Conservation (phyloP, 64 coral and sea anemone genomes). For the Trachythela sp. region DNA sequence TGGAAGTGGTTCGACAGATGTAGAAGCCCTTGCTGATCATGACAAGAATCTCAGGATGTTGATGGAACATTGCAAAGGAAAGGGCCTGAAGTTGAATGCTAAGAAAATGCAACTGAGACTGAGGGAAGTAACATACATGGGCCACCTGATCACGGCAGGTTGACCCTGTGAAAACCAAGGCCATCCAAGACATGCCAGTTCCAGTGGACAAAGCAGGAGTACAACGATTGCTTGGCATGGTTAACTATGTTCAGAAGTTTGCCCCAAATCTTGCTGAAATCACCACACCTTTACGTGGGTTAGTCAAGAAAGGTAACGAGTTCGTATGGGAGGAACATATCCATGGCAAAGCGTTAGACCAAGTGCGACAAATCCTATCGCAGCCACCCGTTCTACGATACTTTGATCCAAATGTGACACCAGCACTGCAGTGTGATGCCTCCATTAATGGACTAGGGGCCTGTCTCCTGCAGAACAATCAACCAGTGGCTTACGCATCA, state of each 20-base stretch:
- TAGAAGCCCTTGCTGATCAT: constrained; percentile 10
- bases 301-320: constrained; percentile 30
- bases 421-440: constrained; percentile 36
- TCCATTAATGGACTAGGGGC: constrained; percentile 17
- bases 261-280: constrained; percentile 25
- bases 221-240: constrained; percentile 42
- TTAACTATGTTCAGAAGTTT: constrained; percentile 45
- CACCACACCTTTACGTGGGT: constrained; percentile 6
- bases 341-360: too few relatives aligned
- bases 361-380: neutral
- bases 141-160: neutral
- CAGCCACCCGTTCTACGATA: neutral
- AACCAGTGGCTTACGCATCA: constrained; percentile 2
- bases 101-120: neutral
- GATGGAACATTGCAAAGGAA: neutral
- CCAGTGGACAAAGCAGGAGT: constrained; percentile 41
- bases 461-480: neutral
- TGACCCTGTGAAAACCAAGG: constrained; percentile 15
- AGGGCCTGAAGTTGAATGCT: neutral
- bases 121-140: neutral
- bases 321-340: constrained; percentile 46
- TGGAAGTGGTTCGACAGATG: neutral
- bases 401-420: constrained; percentile 6
- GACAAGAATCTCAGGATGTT: constrained; percentile 28
- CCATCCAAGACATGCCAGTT: constrained; percentile 39